phyloP scores from a whole-genome alignment of 2,113 vertebrate species.

The Ellobius talpinus region DNA sequence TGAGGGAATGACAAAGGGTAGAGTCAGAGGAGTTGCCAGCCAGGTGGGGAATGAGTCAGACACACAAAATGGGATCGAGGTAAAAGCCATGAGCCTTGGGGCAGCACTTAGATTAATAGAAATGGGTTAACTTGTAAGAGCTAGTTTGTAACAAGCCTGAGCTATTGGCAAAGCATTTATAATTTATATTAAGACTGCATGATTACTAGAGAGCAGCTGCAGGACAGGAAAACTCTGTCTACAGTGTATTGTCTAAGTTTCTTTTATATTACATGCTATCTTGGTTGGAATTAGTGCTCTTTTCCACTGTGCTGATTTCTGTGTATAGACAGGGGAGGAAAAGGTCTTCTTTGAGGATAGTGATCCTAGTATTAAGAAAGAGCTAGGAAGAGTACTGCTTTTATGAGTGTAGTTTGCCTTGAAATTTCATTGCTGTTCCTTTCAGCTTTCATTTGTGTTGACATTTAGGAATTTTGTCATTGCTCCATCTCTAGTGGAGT shows the following conservation, averaged over 20 bases:
- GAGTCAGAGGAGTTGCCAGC: no score
- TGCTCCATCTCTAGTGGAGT: conserved; percentile 75
- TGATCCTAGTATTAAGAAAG: conserved; percentile 31
- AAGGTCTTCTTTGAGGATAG: conserved; percentile 43
- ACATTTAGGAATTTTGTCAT: conserved; percentile 70
- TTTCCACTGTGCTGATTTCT: background rate
- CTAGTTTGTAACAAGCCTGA: no score
- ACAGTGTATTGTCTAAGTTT: background rate
- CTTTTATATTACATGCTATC: conserved; percentile 41
- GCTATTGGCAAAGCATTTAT: no score
- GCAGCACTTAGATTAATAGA: no score
- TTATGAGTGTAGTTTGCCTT: conserved; percentile 71
- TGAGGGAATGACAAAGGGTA: no score
- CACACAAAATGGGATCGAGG: no score
- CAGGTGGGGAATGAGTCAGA: no score
- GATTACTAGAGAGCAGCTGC: no score
- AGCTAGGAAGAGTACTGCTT: conserved; percentile 43
- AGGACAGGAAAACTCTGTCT: no score
- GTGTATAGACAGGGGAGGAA: conserved; percentile 20
- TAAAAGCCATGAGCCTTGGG: no score
- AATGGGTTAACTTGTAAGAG: no score
- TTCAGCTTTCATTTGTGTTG: conserved; percentile 77
- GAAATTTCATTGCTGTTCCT: conserved; percentile 76
- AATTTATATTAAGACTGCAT: no score
- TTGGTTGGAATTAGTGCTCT: background rate